Evolutionary conservation across 1,140 invertebrate genomes (phyloP).

Genomic region (Saccostrea echinata): DNA sequence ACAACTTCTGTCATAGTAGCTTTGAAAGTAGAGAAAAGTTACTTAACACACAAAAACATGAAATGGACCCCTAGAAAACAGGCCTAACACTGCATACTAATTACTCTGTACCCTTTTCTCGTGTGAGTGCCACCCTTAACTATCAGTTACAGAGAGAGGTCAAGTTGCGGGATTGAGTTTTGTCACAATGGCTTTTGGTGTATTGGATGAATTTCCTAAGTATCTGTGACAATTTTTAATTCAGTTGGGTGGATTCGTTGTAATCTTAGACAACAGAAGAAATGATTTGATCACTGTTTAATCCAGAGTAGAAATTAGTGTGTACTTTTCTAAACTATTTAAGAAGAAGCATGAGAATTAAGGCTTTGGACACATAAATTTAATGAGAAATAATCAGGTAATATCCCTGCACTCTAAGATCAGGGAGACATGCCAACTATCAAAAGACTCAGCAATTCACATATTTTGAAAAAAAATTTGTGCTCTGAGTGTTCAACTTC

Average conservation of each 20-base stretch:
- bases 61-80: background rate
- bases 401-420: background rate
- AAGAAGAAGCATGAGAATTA: background rate
- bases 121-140: background rate
- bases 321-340: background rate
- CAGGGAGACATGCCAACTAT: background rate
- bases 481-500: background rate
- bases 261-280: background rate
- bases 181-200: background rate
- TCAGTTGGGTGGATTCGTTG: background rate
- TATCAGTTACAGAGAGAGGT: background rate
- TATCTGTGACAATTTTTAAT: background rate
- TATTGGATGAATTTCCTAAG: background rate
- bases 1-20: background rate
- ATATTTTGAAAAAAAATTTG: background rate
- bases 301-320: background rate
- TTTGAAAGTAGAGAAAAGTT: background rate
- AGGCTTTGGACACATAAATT: background rate
- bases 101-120: background rate
- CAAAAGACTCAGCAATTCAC: background rate
- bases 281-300: background rate
- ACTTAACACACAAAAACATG: background rate
- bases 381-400: background rate
- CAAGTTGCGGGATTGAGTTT: background rate
- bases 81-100: conserved; percentile 23